phyloP scores from a whole-genome alignment of 2,888 invertebrate species.

The Andrena fulva region DNA sequence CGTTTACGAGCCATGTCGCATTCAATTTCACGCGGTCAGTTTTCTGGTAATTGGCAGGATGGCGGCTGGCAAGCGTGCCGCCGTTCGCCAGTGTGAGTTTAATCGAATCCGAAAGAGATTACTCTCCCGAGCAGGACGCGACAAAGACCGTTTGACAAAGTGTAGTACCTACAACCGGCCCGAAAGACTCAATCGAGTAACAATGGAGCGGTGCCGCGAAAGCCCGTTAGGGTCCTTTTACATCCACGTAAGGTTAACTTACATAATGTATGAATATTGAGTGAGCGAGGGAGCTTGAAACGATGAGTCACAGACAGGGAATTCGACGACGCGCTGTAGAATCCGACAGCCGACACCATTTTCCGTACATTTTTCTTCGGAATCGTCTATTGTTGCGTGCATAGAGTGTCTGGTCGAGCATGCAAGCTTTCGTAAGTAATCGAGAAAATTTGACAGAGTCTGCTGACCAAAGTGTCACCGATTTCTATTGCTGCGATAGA shows the following conservation, averaged over 20 bases:
- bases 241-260: conserved; percentile 63
- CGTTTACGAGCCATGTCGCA: conserved; percentile 63
- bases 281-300: conserved; percentile 35
- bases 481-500: neutral
- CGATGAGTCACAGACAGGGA: conserved; percentile 59
- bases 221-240: conserved; percentile 59
- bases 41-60: conserved; percentile 66
- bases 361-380: neutral
- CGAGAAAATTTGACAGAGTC: no score
- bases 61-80: conserved; percentile 13
- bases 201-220: conserved; percentile 50
- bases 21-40: conserved; percentile 70
- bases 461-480: no score
- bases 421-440: no score
- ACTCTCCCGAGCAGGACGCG: conserved; percentile 25
- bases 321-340: conserved; percentile 47
- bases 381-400: neutral
- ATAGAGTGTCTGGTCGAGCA: neutral
- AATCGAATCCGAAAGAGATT: conserved; percentile 55
- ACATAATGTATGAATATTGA: conserved; percentile 66
- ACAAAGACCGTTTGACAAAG: conserved; percentile 46
- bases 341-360: conserved; percentile 39
- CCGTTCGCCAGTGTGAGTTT: conserved; percentile 27
- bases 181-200: conserved; percentile 57
- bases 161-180: conserved; percentile 10